Evolutionary conservation across 2,113 vertebrate genomes (phyloP).

Genomic region (Sarotherodon lohbergeri): DNA sequence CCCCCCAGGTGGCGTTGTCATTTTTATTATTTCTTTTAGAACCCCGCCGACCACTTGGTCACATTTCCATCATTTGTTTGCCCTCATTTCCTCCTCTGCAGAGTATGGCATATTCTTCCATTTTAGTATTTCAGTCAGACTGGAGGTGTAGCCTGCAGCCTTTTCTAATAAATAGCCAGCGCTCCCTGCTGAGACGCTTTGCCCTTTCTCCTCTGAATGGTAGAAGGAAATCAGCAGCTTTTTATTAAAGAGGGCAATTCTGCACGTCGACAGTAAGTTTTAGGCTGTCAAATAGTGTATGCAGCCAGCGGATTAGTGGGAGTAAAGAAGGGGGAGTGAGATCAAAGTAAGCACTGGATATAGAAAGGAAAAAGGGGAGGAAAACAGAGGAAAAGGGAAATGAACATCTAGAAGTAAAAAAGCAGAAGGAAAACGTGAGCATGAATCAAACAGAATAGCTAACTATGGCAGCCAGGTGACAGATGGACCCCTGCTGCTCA

Average conservation of each 20-base stretch:
- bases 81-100: background rate
- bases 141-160: slow-evolving; percentile 36
- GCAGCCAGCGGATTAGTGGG: slow-evolving; percentile 6
- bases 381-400: background rate
- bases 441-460: background rate
- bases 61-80: background rate
- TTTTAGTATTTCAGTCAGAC: slow-evolving; percentile 24
- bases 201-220: slow-evolving; percentile 20
- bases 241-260: slow-evolving; percentile 4
- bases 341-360: background rate
- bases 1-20: no score
- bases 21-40: no score
- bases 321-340: background rate
- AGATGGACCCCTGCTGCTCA: background rate
- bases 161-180: slow-evolving; percentile 39
- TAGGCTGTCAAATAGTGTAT: slow-evolving; percentile 1
- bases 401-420: background rate
- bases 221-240: slow-evolving; percentile 24
- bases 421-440: background rate
- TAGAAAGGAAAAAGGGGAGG: background rate
- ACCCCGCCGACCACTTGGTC: no score
- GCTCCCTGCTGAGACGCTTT: slow-evolving; percentile 23
- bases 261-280: slow-evolving; percentile 21
- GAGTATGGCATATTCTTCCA: background rate
- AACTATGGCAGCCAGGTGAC: background rate